These are phyloP conservation scores for Mastacembelus armatus DNA, from an alignment of 2,797 vertebrate species.

Conservation along the genomic window DNA sequence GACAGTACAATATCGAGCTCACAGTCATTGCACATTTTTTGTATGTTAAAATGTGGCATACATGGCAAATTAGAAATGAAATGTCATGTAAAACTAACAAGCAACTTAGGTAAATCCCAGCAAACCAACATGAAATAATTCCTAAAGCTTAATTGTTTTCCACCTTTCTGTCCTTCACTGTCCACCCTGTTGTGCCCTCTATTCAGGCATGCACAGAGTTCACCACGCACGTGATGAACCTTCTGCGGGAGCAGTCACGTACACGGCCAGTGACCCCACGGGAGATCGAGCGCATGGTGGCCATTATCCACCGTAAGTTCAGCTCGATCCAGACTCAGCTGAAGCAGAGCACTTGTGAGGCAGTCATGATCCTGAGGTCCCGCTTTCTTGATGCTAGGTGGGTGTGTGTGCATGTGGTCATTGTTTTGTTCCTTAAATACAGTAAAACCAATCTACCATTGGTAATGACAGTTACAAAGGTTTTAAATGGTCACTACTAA, in stretches of 20 bases:
- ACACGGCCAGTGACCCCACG: slow-evolving; percentile 91
- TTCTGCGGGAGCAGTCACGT: slow-evolving; percentile 93
- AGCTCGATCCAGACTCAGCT: slow-evolving; percentile 96
- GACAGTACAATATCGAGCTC: too few species aligned
- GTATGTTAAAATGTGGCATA: not conserved
- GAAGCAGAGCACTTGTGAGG: slow-evolving; percentile 95
- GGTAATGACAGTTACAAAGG: too few species aligned
- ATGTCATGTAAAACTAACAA: not conserved
- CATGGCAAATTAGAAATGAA: not conserved
- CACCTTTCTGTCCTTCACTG: slow-evolving; percentile 18
- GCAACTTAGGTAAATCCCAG: not conserved
- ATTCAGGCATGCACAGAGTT: slow-evolving; percentile 92
- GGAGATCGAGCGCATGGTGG: slow-evolving; percentile 95
- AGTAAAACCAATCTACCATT: too few species aligned
- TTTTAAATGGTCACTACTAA: too few species aligned
- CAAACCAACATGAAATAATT: not conserved
- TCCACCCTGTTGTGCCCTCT: not conserved
- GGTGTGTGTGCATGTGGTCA: not conserved
- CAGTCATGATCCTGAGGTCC: slow-evolving; percentile 94
- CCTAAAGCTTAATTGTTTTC: not conserved
- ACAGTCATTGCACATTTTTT: too few species aligned
- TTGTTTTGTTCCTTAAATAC: too few species aligned
- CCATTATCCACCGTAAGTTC: slow-evolving; percentile 95
- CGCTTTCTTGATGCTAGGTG: slow-evolving; percentile 94
- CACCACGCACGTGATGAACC: slow-evolving; percentile 95